phyloP scores from a whole-genome alignment of 2,888 invertebrate species.

The Anarsia innoxiella region DNA sequence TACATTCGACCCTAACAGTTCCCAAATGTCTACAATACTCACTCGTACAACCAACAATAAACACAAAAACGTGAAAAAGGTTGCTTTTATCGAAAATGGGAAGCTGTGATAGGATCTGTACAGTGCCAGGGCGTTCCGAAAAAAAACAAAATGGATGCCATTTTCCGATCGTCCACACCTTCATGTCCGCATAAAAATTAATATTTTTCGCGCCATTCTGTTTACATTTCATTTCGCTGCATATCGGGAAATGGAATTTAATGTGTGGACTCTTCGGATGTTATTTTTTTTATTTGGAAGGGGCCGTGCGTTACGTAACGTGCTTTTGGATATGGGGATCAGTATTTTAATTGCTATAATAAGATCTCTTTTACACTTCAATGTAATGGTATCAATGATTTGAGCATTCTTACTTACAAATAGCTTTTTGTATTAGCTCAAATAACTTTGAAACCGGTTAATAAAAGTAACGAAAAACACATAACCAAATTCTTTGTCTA shows the following conservation, averaged over 20 bases:
- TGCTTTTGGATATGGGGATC: constrained; percentile 3
- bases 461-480: too few species aligned
- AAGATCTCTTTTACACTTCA: constrained; percentile 43
- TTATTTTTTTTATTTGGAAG: too few species aligned
- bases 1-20: too few species aligned
- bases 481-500: too few species aligned
- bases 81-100: constrained; percentile 18
- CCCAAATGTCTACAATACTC: too few species aligned
- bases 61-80: not conserved
- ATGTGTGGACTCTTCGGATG: constrained; percentile 9
- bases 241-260: constrained; percentile 5
- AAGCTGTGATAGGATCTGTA: constrained; percentile 36
- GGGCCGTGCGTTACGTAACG: too few species aligned
- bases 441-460: too few species aligned
- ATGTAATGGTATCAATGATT: too few species aligned
- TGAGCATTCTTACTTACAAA: too few species aligned
- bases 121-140: constrained; percentile 31
- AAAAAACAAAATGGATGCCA: constrained; percentile 30
- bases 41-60: too few species aligned
- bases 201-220: constrained; percentile 10
- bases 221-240: constrained; percentile 9
- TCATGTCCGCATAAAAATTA: constrained; percentile 15
- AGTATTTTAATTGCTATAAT: constrained; percentile 36
- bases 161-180: constrained; percentile 23
- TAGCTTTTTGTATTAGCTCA: too few species aligned